Percentiles rank a stretch among this genome's conserved stretches.
These are phyloP conservation scores for Hemicordylus capensis DNA, from an alignment of 2,113 vertebrate species.

Conservation along the genomic window DNA sequence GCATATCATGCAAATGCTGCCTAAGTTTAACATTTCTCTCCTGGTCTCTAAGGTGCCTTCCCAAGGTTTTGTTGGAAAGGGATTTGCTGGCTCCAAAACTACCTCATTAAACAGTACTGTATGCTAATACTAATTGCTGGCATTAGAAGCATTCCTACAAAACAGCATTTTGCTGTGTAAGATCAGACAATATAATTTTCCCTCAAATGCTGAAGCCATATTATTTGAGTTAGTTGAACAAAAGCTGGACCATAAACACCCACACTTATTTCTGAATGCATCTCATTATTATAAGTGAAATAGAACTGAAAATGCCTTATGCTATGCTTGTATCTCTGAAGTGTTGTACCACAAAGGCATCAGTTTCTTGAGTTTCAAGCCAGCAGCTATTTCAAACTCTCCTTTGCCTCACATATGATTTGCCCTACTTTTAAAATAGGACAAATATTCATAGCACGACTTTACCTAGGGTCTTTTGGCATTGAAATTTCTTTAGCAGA, in stretches of 20 bases:
- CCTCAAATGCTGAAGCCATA: background rate
- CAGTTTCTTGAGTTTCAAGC: background rate
- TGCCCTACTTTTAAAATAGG: constrained; percentile 68
- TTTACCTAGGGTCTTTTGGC: constrained; percentile 44
- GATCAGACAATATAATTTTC: background rate
- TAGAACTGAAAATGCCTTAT: background rate
- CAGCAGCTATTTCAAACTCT: background rate
- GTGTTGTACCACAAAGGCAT: background rate
- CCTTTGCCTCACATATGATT: background rate
- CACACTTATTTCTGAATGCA: no score
- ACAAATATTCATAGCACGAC: constrained; percentile 43
- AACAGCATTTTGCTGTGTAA: background rate
- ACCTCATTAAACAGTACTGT: no score
- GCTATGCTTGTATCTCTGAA: background rate
- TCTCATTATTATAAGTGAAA: background rate
- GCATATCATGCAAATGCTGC: no score
- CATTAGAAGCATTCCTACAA: no score
- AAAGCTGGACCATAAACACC: background rate
- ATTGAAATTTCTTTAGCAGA: constrained; percentile 27
- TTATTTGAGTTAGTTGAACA: background rate
- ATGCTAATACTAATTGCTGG: no score
- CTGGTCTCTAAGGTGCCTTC: no score
- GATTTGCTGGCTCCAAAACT: no score
- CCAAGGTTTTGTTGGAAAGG: no score
- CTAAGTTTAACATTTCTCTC: no score